Conservation (phyloP, 1,140 invertebrate genomes). For the Neodiprion virginianus region DNA sequence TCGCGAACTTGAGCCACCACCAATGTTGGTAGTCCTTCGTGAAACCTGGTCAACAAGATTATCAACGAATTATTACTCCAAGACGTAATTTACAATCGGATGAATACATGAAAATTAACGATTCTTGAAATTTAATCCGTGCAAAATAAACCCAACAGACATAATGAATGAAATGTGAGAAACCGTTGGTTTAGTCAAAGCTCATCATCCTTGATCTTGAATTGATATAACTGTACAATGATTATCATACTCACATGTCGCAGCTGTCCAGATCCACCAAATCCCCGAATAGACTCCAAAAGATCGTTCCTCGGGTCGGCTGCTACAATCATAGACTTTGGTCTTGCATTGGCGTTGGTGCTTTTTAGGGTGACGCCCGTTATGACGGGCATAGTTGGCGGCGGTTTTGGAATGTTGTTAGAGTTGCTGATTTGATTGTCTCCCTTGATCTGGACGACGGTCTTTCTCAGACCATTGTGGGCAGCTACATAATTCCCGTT, state of each 20-base stretch:
- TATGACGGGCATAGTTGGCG: conserved; percentile 60
- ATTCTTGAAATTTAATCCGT: too few relatives aligned
- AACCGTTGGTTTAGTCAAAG: too few relatives aligned
- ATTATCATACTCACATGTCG: conserved; percentile 57
- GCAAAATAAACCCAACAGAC: too few relatives aligned
- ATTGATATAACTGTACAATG: not conserved
- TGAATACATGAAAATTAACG: too few relatives aligned
- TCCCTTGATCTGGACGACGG: not conserved
- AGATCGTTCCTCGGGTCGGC: conserved; percentile 70
- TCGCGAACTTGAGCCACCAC: not conserved
- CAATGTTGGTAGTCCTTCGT: not conserved
- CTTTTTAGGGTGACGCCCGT: conserved; percentile 56
- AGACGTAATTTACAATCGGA: not conserved
- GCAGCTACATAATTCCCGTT: conserved; percentile 13
- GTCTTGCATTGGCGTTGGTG: conserved; percentile 36
- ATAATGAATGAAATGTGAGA: too few relatives aligned
- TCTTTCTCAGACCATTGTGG: conserved; percentile 16
- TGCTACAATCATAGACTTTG: conserved; percentile 38
- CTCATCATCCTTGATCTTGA: too few relatives aligned
- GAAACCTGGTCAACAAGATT: not conserved
- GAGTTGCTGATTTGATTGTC: conserved; percentile 24
- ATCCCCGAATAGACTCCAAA: conserved; percentile 76
- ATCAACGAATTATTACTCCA: not conserved
- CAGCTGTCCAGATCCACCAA: conserved; percentile 67
- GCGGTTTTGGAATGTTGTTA: conserved; percentile 44